Conservation (phyloP, 2,113 vertebrate genomes). For the Phalacrocorax brasilianus region DNA sequence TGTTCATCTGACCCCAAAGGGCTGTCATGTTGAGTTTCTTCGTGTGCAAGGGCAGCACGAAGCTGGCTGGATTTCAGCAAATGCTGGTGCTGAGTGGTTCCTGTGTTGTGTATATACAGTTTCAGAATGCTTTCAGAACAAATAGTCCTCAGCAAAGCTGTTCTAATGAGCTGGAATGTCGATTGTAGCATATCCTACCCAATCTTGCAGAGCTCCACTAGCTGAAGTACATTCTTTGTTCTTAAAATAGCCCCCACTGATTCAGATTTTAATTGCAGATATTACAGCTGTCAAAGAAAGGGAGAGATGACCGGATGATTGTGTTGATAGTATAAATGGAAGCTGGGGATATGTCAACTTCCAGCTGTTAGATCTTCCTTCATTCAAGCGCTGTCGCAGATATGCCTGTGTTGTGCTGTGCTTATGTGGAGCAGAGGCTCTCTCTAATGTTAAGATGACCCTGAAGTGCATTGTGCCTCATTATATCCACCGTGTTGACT, state of each 20-base stretch:
- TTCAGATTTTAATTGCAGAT: conserved; percentile 64
- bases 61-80: conserved; percentile 18
- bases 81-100: neutral
- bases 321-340: conserved; percentile 15
- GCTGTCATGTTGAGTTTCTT: neutral
- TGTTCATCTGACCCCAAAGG: neutral
- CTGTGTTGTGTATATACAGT: conserved; percentile 16
- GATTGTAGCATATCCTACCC: conserved; percentile 1
- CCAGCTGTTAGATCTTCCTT: conserved; percentile 17
- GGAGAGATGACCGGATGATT: conserved; percentile 29
- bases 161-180: conserved; percentile 43
- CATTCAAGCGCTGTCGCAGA: neutral
- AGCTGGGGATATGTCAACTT: neutral
- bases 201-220: neutral
- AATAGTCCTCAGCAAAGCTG: neutral
- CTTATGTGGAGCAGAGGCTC: neutral
- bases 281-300: conserved; percentile 47
- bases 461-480: neutral
- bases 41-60: neutral
- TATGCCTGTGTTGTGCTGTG: neutral
- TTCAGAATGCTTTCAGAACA: neutral
- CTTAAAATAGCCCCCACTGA: conserved; percentile 43
- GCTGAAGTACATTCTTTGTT: conserved; percentile 59
- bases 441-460: neutral
- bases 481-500: neutral